A percentile compares a stretch with the other conserved stretches of the same genome.
Conservation (phyloP, 92 coral and sea anemone species). For the Porites evermanni region DNA sequence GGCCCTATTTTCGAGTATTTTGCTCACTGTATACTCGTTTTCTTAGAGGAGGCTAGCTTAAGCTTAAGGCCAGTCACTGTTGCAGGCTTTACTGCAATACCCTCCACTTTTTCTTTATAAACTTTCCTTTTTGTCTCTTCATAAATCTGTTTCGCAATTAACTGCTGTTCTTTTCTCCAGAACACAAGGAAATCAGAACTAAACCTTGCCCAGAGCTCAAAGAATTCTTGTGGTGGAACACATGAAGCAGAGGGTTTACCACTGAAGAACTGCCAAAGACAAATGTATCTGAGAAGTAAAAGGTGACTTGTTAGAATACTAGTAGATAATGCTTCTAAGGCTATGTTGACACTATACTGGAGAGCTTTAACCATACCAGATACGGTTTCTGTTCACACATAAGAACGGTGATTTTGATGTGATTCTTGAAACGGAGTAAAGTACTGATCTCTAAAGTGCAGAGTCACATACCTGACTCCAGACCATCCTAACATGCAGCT, state of each 20-base stretch:
- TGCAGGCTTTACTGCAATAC: constrained; percentile 78
- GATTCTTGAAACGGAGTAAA: no score
- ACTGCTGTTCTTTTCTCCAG: constrained; percentile 91
- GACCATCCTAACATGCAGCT: no score
- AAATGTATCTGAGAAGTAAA: constrained; percentile 53
- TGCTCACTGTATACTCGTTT: constrained; percentile 4
- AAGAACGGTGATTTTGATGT: no score
- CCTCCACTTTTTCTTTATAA: constrained; percentile 74
- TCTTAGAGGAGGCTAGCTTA: constrained; percentile 77
- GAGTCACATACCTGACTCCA: no score
- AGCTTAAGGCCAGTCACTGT: constrained; percentile 79
- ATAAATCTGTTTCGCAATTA: constrained; percentile 79
- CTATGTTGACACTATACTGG: no score
- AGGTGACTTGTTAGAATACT: not conserved
- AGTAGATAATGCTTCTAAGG: no score
- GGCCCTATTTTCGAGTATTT: not conserved
- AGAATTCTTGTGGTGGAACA: constrained; percentile 82
- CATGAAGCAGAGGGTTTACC: constrained; percentile 50
- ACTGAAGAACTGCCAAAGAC: constrained; percentile 69
- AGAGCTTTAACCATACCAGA: no score
- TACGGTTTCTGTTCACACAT: no score
- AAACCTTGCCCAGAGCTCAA: constrained; percentile 82
- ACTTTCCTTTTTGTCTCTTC: constrained; percentile 84
- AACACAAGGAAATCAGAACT: constrained; percentile 73
- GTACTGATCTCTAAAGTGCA: no score